Percentiles rank a stretch among this genome's conserved stretches.
Evolutionary conservation across 2,113 vertebrate genomes (phyloP).

Genomic region (Bufo gargarizans): DNA sequence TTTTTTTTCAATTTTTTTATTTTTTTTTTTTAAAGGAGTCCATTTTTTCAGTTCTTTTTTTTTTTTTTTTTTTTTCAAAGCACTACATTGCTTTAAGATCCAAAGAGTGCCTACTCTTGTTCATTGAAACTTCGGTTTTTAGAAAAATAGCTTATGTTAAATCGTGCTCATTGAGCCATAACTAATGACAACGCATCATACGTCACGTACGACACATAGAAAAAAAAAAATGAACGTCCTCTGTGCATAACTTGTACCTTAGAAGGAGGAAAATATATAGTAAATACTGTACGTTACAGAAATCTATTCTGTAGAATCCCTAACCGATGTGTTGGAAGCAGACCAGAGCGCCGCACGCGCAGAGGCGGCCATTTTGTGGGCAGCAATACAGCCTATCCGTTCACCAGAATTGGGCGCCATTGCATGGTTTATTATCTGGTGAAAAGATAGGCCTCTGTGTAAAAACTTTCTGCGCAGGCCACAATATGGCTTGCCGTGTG

Average conservation of each 20-base stretch:
- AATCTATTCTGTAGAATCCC: conserved; percentile 11
- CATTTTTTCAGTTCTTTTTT: conserved; percentile 66
- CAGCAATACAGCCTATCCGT: too few species aligned
- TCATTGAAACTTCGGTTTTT: conserved; percentile 80
- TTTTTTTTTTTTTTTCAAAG: conserved; percentile 72
- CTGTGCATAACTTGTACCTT: conserved; percentile 70
- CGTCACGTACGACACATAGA: conserved; percentile 78
- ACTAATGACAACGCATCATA: conserved; percentile 82
- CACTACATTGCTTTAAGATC: conserved; percentile 80
- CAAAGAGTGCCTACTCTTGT: conserved; percentile 78
- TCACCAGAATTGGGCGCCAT: neutral
- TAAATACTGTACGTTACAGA: conserved; percentile 61
- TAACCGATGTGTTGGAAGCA: neutral
- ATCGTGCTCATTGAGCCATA: conserved; percentile 84
- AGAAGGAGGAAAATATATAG: conserved; percentile 64
- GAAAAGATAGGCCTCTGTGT: neutral
- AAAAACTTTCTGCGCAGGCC: neutral
- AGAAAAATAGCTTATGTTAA: conserved; percentile 88
- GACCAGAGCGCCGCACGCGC: neutral
- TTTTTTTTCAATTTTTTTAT: conserved; percentile 70
- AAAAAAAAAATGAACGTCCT: conserved; percentile 72
- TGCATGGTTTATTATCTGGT: neutral
- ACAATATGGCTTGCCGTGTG: neutral
- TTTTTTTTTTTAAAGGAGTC: conserved; percentile 79
- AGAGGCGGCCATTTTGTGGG: neutral